phyloP scores from a whole-genome alignment of 2,888 invertebrate species.

The Ophioninae sp. region DNA sequence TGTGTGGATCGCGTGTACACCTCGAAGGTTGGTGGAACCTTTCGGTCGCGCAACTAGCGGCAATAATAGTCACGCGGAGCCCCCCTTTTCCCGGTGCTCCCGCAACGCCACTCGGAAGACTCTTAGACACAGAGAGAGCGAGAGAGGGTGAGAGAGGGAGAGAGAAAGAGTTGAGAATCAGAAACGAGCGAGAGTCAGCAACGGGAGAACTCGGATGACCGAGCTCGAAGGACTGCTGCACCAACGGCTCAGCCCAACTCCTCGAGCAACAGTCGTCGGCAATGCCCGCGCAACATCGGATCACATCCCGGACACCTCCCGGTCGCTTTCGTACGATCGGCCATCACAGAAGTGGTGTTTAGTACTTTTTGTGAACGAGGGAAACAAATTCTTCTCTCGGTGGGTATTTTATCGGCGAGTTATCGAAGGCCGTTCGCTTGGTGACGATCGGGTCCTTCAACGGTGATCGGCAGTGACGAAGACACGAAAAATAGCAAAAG shows the following conservation, averaged over 20 bases:
- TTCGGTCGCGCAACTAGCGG: slow-evolving; percentile 51
- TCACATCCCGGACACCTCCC: slow-evolving; percentile 5
- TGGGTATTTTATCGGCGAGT: not conserved
- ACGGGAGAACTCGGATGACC: slow-evolving; percentile 31
- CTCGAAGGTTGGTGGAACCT: slow-evolving; percentile 41
- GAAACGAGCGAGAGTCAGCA: slow-evolving; percentile 1
- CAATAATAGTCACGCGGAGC: slow-evolving; percentile 73
- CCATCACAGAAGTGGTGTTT: not conserved
- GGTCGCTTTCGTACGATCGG: not conserved
- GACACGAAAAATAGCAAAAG: not conserved
- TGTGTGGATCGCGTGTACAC: slow-evolving; percentile 47
- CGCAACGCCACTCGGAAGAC: slow-evolving; percentile 2
- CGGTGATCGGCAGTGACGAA: not conserved
- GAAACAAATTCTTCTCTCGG: not conserved
- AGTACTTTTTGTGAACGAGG: not conserved
- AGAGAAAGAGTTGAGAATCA: not conserved
- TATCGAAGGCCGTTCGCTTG: not conserved
- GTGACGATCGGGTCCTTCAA: not conserved
- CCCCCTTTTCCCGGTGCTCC: slow-evolving; percentile 62
- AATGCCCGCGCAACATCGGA: slow-evolving; percentile 40
- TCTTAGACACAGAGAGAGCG: not conserved
- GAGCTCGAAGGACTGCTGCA: slow-evolving; percentile 43
- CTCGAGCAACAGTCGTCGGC: slow-evolving; percentile 26
- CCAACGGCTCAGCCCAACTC: slow-evolving; percentile 33
- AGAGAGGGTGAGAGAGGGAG: not conserved